phyloP scores from a whole-genome alignment of 1,140 invertebrate genomes.

The Lepidurus packardi region DNA sequence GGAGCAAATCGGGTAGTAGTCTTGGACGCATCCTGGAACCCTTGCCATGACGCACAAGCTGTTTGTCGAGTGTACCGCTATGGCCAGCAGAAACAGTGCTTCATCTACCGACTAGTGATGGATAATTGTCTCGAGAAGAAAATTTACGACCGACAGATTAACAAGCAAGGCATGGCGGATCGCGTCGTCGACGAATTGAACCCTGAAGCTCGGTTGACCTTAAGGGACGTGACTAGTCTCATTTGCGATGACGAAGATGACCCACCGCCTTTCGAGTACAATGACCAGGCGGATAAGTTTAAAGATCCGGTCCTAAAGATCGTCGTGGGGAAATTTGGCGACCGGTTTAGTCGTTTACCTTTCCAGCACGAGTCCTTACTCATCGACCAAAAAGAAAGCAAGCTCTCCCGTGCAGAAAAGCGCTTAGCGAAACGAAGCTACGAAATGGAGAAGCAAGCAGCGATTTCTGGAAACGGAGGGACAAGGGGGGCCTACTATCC shows the following conservation, averaged over 20 bases:
- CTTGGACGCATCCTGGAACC: conserved; percentile 98
- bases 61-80: conserved; percentile 96
- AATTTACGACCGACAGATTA: conserved; percentile 96
- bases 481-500: conserved; percentile 17
- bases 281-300: conserved; percentile 61
- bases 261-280: conserved; percentile 60
- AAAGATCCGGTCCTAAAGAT: conserved; percentile 74
- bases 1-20: conserved; percentile 96
- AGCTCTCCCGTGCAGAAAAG: conserved; percentile 91
- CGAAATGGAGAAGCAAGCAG: conserved; percentile 86
- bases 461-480: conserved; percentile 41
- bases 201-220: conserved; percentile 88
- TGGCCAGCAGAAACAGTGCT: conserved; percentile 89
- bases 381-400: conserved; percentile 91
- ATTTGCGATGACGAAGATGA: conserved; percentile 87
- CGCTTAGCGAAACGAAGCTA: conserved; percentile 86
- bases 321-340: conserved; percentile 60
- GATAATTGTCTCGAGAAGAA: conserved; percentile 96
- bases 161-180: conserved; percentile 85
- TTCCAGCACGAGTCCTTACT: conserved; percentile 95
- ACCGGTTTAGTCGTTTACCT: conserved; percentile 75
- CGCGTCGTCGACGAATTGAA: conserved; percentile 96
- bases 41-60: conserved; percentile 98
- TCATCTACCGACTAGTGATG: conserved; percentile 92
- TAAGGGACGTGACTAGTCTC: conserved; percentile 89